Conservation (phyloP, 2,113 vertebrate species). For the Crotalus helleri region DNA sequence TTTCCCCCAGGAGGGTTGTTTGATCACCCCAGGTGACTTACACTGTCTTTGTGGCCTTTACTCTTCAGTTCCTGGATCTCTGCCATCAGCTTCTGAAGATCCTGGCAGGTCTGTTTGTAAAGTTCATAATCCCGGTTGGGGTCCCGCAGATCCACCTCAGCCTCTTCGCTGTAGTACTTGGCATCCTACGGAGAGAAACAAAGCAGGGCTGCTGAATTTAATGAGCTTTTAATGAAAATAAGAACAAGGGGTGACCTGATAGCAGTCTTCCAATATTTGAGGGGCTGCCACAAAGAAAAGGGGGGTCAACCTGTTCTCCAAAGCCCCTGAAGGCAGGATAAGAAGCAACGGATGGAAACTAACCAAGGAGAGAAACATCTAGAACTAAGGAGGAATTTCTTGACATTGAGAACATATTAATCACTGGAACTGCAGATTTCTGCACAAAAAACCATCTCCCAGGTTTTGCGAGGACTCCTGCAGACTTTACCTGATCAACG, state of each 20-base stretch:
- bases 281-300: too few species aligned
- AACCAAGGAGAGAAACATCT: too few species aligned
- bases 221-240: too few species aligned
- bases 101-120: conserved; percentile 90
- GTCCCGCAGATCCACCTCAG: conserved; percentile 85
- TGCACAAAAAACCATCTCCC: too few species aligned
- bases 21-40: conserved; percentile 60
- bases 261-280: too few species aligned
- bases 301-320: too few species aligned
- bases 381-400: too few species aligned
- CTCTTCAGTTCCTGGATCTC: conserved; percentile 96
- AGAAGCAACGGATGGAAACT: too few species aligned
- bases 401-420: too few species aligned
- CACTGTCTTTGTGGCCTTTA: conserved; percentile 83
- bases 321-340: too few species aligned
- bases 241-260: too few species aligned
- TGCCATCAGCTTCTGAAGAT: conserved; percentile 86
- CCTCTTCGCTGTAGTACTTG: conserved; percentile 87
- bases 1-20: neutral
- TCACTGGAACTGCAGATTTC: too few species aligned
- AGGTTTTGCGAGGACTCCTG: neutral
- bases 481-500: conserved; percentile 77
- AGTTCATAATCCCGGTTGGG: conserved; percentile 84
- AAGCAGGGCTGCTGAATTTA: neutral
- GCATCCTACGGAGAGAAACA: conserved; percentile 72